Evolutionary conservation across 2,113 vertebrate species (phyloP), one percentile per base, ranked within the genome.

Genomic region (Microtus ochrogaster): DNA sequence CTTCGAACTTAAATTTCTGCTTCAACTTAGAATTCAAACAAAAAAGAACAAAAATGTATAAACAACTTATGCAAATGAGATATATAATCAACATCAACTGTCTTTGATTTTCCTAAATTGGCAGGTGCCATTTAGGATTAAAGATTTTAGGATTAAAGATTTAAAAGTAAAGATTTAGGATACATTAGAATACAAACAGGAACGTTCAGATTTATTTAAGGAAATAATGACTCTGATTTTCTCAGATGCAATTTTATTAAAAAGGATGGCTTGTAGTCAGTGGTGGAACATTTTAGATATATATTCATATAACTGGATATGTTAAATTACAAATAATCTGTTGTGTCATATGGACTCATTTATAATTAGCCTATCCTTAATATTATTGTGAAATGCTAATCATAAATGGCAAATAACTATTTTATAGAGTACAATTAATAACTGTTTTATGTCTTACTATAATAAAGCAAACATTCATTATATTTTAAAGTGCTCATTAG

Each of bases 1-100:
- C 85, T 97, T 97, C 98, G 95, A 95, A 96, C 98, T 98, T 98
- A 89, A 97, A 95, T 96, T 95, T 96, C 70, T 66, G 97, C 66
- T 63, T 97, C 11, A 86, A 78, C 65, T 79, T 94, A 94, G 47
- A 98, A 92, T 4, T 0, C 74, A 97, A 96, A 65, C 28, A n/a
- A 89, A 97, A 98, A 97, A 2, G 0, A 96, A 97, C 26, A 97
- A 44, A 90, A 94, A 41, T 89, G 77, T 30, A 74, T 92, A 76
- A 74, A 96, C 97, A 91, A 96, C 0, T 61, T 79, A 41, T 94
- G 7, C 41, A 92, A 79, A 41, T 70, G 65, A 89, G 70, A 28
- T 89, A 58, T 90, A 81, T 41, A 3, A 58, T 39, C 5, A 86
- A 61, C 17, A 70, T 47, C 14, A 74, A 70, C 5, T 49, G 58